Evolutionary conservation across 2,888 invertebrate species (phyloP), one percentile per base, ranked within the genome.

Genomic region (Nysson spinosus): DNA sequence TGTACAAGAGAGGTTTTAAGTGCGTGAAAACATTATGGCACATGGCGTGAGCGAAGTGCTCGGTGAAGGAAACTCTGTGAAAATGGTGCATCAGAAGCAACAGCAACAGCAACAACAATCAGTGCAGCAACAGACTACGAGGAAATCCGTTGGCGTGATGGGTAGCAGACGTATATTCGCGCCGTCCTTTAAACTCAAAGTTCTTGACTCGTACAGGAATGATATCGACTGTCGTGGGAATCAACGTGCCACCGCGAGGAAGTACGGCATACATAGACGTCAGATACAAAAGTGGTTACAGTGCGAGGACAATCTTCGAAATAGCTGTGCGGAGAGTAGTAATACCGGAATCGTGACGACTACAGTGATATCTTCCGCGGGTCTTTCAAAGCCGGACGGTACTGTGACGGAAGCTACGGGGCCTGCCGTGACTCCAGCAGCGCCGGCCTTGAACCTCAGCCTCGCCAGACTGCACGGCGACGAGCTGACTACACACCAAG

Each of bases 201-300:
- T 96, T 77, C 90, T 96, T 72, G 95, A 95, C 87, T 95, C 96
- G 37, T 96, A 95, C 87, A 90, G 95, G 72, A 92, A 93, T 79
- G 96, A 96, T 85, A 91, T 92, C 35, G 96, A 96, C 86, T 96
- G 96, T 88, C 93, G 95, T 81, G 95, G 95, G 46, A 96, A 96
- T 87, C 96, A 96, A 87, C 91, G 96, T 49, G 96, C 96, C 2
- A 96, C 96, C 12, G 96, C 96, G 63, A 91, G 96, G 82, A 96
- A 96, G 88, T 96, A 95, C 87, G 94, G 95, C 58, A 96, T 96
- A 72, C 96, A 96, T 87, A 91, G 96, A 57, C 91, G 96, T 60
- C 96, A 96, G 88, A 96, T 96, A 77, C 96, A 96, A 88, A 96
- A 96, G 90, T 96, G 96, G 96, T 89, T 96, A 72, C 96, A 96